phyloP scores from a whole-genome alignment of 2,797 vertebrate genomes.

The Mallotus villosus region DNA sequence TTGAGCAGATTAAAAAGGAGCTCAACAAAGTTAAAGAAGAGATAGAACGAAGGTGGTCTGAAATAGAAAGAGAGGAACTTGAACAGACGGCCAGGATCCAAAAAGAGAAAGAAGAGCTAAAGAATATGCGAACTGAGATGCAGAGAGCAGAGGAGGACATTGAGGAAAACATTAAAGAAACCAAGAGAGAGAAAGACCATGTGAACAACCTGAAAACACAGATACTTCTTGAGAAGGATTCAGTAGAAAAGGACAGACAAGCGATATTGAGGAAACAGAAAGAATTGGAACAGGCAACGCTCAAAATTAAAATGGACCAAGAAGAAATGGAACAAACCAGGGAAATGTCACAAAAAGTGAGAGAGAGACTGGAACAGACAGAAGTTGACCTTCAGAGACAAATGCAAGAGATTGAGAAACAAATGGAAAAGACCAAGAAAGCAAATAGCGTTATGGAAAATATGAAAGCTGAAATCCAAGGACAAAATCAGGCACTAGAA shows the following conservation, averaged over 20 bases:
- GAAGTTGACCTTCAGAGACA: conserved; percentile 25
- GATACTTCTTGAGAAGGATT: conserved; percentile 33
- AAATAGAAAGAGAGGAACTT: conserved; percentile 26
- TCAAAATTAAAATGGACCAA: conserved; percentile 19
- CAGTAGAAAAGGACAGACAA: conserved; percentile 38
- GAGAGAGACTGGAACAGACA: conserved; percentile 17
- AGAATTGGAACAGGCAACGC: conserved; percentile 37
- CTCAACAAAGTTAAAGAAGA: conserved; percentile 40
- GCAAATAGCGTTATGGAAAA: conserved; percentile 25
- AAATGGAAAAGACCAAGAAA: conserved; percentile 27
- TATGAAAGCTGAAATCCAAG: conserved; percentile 27
- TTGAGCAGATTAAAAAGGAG: conserved; percentile 27
- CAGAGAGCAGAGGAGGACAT: conserved; percentile 33
- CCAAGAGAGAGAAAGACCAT: conserved; percentile 33
- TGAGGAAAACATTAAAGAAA: conserved; percentile 28
- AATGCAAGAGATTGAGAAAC: conserved; percentile 22
- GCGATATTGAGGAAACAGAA: conserved; percentile 31
- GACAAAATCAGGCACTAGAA: conserved; percentile 27
- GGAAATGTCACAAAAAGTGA: conserved; percentile 5
- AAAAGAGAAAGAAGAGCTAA: conserved; percentile 37
- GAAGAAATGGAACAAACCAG: conserved; percentile 17
- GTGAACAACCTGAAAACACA: conserved; percentile 37
- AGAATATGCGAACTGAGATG: conserved; percentile 24
- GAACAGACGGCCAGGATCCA: conserved; percentile 29
- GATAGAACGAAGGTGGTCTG: conserved; percentile 41